A percentile compares a stretch with the other conserved stretches of the same genome.
phyloP scores from a whole-genome alignment of 2,888 invertebrate species.

The Drosophila differens region DNA sequence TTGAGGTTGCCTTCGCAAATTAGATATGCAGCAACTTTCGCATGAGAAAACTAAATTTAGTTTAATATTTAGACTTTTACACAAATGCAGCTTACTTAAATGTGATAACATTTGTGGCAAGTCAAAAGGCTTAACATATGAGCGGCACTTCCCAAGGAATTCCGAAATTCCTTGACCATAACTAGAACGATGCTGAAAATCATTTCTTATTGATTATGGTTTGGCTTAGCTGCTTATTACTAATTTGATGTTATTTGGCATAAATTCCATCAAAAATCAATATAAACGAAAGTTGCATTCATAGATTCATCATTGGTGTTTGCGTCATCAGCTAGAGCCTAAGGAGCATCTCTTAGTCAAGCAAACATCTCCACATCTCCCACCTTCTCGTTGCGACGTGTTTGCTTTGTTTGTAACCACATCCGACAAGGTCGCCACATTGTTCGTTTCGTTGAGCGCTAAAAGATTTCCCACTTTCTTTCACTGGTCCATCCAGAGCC shows the following conservation, averaged over 20 bases:
- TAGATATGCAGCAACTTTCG: not conserved
- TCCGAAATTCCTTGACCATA: not conserved
- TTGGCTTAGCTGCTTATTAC: not conserved
- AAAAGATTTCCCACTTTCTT: slow-evolving; percentile 38
- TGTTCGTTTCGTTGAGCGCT: slow-evolving; percentile 33
- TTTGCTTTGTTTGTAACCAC: slow-evolving; percentile 54
- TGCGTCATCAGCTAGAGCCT: not conserved
- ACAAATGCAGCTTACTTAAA: not conserved
- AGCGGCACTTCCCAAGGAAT: not conserved
- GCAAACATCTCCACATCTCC: not conserved
- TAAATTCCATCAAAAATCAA: not conserved
- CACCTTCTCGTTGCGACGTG: slow-evolving; percentile 1
- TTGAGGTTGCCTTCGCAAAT: not conserved
- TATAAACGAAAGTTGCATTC: slow-evolving; percentile 1
- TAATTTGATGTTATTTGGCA: not conserved
- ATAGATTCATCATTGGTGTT: not conserved
- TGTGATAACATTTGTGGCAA: not conserved
- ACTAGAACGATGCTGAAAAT: not conserved
- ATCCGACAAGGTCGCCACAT: slow-evolving; percentile 50
- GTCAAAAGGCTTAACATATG: not conserved
- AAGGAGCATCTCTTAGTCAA: slow-evolving; percentile 8
- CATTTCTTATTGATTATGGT: not conserved
- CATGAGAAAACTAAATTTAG: not conserved
- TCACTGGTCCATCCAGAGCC: not conserved
- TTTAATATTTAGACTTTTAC: too few relatives aligned